Evolutionary conservation across 2,113 vertebrate species (phyloP).

Genomic region (Pseudonaja textilis): DNA sequence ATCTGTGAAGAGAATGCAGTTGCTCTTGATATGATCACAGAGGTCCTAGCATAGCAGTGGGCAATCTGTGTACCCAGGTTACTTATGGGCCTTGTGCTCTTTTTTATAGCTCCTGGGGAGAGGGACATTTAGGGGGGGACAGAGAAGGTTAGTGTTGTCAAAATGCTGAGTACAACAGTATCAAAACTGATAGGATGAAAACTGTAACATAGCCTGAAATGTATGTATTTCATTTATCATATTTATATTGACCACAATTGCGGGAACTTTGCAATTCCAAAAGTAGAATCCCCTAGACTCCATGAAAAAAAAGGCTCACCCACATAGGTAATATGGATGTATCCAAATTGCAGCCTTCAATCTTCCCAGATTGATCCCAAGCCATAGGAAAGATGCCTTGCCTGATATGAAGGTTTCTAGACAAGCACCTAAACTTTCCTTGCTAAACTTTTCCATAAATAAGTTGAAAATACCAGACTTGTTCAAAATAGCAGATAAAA

Average conservation of each 20-base stretch:
- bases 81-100: background rate
- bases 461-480: background rate
- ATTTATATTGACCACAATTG: background rate
- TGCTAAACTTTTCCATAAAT: background rate
- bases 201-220: background rate
- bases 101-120: background rate
- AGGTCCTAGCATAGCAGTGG: background rate
- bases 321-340: background rate
- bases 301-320: background rate
- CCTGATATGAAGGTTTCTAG: background rate
- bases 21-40: too few relatives aligned
- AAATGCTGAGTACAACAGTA: background rate
- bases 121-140: background rate
- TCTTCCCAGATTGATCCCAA: background rate
- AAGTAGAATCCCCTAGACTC: background rate
- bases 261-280: background rate
- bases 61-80: background rate
- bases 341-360: background rate
- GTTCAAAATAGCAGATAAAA: slow-evolving; percentile 1
- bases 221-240: background rate
- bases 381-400: background rate
- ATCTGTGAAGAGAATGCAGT: too few relatives aligned
- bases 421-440: background rate
- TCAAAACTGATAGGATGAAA: background rate
- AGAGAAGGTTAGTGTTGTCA: background rate